These are phyloP conservation scores for Eueremaeus valkanovi DNA, from an alignment of 2,888 invertebrate species.

Conservation along the genomic window DNA sequence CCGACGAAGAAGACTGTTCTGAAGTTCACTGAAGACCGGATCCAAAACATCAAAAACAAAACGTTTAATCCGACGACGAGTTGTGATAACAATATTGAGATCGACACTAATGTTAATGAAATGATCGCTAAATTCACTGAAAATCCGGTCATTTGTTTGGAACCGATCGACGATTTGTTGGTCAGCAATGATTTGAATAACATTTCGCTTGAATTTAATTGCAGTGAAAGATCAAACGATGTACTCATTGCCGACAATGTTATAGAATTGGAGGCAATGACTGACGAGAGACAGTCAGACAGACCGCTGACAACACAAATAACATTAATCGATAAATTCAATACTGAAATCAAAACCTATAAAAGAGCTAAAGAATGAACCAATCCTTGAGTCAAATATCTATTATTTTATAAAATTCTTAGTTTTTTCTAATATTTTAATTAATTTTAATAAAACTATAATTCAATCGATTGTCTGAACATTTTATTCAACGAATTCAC, in stretches of 20 bases:
- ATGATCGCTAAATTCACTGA: not conserved
- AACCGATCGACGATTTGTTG: not conserved
- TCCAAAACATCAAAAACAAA: not conserved
- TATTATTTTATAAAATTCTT: no score
- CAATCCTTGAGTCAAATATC: no score
- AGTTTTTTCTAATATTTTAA: not conserved
- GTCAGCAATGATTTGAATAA: not conserved
- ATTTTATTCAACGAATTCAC: not conserved
- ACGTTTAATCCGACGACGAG: not conserved
- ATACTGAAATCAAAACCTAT: not conserved
- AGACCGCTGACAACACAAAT: conserved; percentile 2
- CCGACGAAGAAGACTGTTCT: conserved; percentile 20
- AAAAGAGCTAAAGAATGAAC: not conserved
- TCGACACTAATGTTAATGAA: not conserved
- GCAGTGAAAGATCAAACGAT: not conserved
- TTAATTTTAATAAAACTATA: not conserved
- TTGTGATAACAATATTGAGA: not conserved
- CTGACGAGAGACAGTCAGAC: not conserved
- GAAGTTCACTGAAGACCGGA: conserved; percentile 2
- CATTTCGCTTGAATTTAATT: not conserved
- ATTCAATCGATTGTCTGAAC: not conserved
- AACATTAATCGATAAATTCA: not conserved
- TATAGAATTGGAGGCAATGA: not conserved
- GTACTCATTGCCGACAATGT: not conserved
- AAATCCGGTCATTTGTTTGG: not conserved